Conservation (phyloP, 2,797 vertebrate species). For the Vultur gryphus region DNA sequence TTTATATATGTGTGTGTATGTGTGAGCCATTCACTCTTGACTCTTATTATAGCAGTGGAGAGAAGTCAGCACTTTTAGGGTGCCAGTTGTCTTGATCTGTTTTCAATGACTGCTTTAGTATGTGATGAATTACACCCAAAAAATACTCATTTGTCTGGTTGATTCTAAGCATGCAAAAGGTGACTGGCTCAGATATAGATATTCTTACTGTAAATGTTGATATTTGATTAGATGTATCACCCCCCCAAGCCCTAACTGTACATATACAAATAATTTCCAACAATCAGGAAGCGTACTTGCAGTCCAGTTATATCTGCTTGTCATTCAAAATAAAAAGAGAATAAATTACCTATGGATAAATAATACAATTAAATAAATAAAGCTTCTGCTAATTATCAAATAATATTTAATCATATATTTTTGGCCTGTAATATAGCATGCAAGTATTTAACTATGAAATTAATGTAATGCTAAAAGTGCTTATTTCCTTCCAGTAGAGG, state of each 20-base stretch:
- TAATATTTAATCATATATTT: background rate
- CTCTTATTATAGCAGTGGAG: background rate
- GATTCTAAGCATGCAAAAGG: background rate
- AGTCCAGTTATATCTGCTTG: background rate
- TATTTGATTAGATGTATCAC: background rate
- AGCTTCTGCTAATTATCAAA: background rate
- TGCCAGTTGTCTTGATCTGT: background rate
- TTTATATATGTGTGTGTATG: background rate
- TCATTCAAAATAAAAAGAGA: background rate
- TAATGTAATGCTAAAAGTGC: background rate
- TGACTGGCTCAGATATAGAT: background rate
- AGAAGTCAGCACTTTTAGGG: background rate
- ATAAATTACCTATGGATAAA: background rate
- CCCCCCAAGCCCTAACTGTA: background rate
- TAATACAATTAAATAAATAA: background rate
- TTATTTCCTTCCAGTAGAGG: background rate
- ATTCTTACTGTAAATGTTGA: background rate
- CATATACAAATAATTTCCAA: background rate
- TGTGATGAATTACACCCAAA: background rate
- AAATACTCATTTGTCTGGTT: background rate
- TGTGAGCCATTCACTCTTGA: background rate
- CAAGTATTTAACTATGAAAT: background rate
- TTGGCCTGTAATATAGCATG: background rate
- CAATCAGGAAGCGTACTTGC: fast-evolving
- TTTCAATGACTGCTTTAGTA: background rate